These are phyloP conservation scores for Nephrotoma appendiculata DNA, from an alignment of 2,888 invertebrate species.

Conservation along the genomic window DNA sequence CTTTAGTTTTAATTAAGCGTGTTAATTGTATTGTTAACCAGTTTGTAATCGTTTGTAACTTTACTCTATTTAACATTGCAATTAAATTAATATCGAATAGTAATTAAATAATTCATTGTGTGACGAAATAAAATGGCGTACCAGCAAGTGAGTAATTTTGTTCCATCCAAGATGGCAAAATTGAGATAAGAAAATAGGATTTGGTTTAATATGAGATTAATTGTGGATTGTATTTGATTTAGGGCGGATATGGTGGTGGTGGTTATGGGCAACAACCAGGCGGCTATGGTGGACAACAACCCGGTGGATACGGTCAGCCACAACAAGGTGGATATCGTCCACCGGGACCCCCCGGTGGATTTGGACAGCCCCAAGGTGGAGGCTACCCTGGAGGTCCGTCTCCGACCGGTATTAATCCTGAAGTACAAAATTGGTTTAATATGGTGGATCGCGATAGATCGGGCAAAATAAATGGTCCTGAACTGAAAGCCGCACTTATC, in stretches of 20 bases:
- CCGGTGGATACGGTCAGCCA: neutral
- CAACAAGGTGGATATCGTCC: neutral
- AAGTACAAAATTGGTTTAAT: conserved; percentile 70
- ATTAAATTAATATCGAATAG: neutral
- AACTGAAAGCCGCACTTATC: conserved; percentile 65
- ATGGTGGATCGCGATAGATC: conserved; percentile 73
- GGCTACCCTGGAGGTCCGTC: conserved; percentile 24
- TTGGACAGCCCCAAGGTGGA: conserved; percentile 11
- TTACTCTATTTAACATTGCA: neutral
- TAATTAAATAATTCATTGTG: neutral
- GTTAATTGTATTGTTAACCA: neutral
- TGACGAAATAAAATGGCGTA: neutral
- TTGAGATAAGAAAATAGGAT: neutral
- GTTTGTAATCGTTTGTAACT: neutral
- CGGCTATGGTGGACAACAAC: neutral
- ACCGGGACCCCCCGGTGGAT: neutral
- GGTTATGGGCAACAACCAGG: neutral
- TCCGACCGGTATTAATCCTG: conserved; percentile 45
- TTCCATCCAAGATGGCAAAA: neutral
- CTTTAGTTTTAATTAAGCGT: neutral
- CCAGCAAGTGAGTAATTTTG: neutral
- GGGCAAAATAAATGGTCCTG: conserved; percentile 61
- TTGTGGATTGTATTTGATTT: neutral
- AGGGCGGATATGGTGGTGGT: neutral
- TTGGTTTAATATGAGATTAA: neutral